Evolutionary conservation across 2,888 invertebrate genomes (phyloP), one percentile per base, ranked within the genome.

Genomic region (Epirrhoe tristata): DNA sequence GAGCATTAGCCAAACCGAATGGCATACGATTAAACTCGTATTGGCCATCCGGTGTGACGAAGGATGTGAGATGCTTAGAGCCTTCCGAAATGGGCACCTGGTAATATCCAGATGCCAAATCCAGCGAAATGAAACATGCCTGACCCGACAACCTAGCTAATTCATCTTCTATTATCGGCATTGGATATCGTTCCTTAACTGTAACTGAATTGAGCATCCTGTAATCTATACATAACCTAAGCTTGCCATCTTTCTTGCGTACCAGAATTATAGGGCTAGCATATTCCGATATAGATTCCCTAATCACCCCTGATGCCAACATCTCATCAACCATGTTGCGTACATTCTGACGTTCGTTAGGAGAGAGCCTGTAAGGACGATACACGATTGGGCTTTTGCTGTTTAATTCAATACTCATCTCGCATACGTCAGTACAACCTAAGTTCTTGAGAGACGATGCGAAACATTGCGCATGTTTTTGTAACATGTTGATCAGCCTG

Each of bases 51-150:
- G n/a, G n/a, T n/a, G n/a, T n/a, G n/a, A n/a, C n/a, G n/a, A n/a
- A 55, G 1, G 55, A 14, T 8, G 55, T 55, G 8, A 39, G 8
- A 17, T 16, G 34, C 10, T 55, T 55, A 10, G 4, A 1, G 3
- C 17, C 10, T 16, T 55, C 39, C 3, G 48, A 12, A 0, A 58
- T 48, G 1, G 58, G 48, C 0, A 58, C 48, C n/a, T 58, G 58
- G 8, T 58, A 58, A 32, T 58, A 58, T 0, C 58, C 58, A 1
- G 58, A 58, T 3, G 8, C 14, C 8, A 58, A 34, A 10, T 58
- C 58, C 0, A 58, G 16, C 0, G 58, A 17, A 6, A 43, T 56
- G 6, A 43, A 56, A 8, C 39, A 56, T 0, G 39, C 55, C 1
- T 56, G 55, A 6, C 55, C 55, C 0, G 55, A 5, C 4, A 56